Evolutionary conservation across 2,888 invertebrate species (phyloP), one percentile per base, ranked within the genome.

Genomic region (Junonia oenone): DNA sequence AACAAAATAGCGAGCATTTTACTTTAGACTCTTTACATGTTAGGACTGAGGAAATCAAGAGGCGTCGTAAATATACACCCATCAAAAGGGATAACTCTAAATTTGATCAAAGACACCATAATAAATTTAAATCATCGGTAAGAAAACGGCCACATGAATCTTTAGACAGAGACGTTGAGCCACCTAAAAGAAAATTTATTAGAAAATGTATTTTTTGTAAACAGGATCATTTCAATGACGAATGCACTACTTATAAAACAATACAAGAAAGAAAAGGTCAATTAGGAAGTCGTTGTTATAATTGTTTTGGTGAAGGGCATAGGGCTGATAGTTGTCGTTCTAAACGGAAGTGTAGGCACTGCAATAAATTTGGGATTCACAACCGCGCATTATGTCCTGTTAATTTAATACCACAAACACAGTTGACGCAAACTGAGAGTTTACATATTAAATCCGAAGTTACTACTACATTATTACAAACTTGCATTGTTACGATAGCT

Each of bases 191-290:
- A 37, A 58, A 45, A 49, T 17, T 9, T 33, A 31, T n/a, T 8
- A 29, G 29, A 29, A 29, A 29, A 26, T 58, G 58, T 33, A 55
- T 58, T 48, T 58, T 58, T 26, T 58, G 58, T 17, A 45, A 27
- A 2, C 14, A 27, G 2, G 49, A 27, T 14, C 53, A 56, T 48
- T 54, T 43, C 31, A 56, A 54, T 45, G 56, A 54, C 22, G 48
- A 54, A 22, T 59, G 59, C 26, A n/a, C 6, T 4, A 48, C 2
- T n/a, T 27, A 43, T 6, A 40, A 29, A 13, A 31, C 56, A 4
- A 17, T 50, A 5, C 27, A 51, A 6, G 54, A 59, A 22, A 31
- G 59, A 15, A 59, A 54, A 31, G 11, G 11, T 8, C 40, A 45
- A 22, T 26, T 56, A 45, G 27, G 40, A 3, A 38, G 40, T 19